Conservation (phyloP, 2,113 vertebrate species). For the Gymnobelideus leadbeateri region DNA sequence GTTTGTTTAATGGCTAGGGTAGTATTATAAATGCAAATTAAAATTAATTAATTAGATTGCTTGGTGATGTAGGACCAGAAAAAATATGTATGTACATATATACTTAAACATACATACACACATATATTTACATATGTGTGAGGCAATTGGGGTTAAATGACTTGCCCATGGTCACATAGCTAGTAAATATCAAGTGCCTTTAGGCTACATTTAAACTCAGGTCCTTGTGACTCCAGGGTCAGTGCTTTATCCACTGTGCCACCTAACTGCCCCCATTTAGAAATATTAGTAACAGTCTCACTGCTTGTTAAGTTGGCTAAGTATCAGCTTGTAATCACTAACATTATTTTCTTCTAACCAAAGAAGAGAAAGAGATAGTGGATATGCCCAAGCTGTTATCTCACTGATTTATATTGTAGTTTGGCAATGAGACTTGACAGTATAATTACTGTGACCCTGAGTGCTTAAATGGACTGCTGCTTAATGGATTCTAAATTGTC, state of each 20-base stretch:
- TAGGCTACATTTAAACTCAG: too few relatives aligned
- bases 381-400: background rate
- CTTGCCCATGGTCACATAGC: too few relatives aligned
- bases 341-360: background rate
- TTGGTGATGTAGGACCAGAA: background rate
- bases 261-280: too few relatives aligned
- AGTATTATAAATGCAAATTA: background rate
- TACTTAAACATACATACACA: too few relatives aligned
- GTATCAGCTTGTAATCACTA: background rate
- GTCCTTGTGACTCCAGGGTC: too few relatives aligned
- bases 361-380: background rate
- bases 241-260: too few relatives aligned
- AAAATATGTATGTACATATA: too few relatives aligned
- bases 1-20: background rate
- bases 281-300: background rate
- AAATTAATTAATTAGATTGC: background rate
- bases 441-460: background rate
- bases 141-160: too few relatives aligned
- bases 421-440: background rate
- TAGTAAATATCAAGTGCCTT: too few relatives aligned
- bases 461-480: background rate
- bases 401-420: background rate
- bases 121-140: too few relatives aligned
- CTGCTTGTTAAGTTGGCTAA: background rate
- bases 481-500: background rate